Conservation (phyloP, 2,888 invertebrate species). For the Palloptera scutellata region DNA sequence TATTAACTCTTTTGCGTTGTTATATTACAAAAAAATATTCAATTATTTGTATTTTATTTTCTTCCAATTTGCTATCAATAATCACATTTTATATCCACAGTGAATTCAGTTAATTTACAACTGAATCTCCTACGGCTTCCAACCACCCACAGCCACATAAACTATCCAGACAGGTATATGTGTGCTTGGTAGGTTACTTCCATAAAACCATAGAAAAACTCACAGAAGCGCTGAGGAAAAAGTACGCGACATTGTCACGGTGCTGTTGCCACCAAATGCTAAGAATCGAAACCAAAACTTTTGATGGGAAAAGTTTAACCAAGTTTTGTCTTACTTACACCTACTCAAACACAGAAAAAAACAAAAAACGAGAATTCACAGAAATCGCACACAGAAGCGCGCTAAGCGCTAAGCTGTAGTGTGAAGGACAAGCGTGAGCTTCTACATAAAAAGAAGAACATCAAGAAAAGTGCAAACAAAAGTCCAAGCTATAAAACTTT, state of each 20-base stretch:
- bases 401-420: too few relatives aligned
- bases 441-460: too few relatives aligned
- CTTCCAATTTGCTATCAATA: neutral
- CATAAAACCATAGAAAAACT: neutral
- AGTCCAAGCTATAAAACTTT: too few relatives aligned
- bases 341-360: too few relatives aligned
- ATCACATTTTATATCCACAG: neutral
- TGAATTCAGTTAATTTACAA: constrained; percentile 7
- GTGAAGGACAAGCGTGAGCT: too few relatives aligned
- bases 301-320: constrained; percentile 58
- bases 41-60: neutral
- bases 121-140: constrained; percentile 3
- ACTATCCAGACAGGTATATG: neutral
- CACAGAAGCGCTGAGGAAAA: constrained; percentile 26
- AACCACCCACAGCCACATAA: constrained; percentile 10
- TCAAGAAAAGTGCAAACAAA: too few relatives aligned
- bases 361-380: too few relatives aligned
- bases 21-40: neutral
- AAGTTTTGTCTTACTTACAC: neutral
- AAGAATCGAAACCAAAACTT: constrained; percentile 53
- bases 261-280: constrained; percentile 22
- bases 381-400: too few relatives aligned
- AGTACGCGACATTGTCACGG: constrained; percentile 19
- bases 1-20: too few relatives aligned
- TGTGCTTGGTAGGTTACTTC: too few relatives aligned